A percentile compares a stretch with the other conserved stretches of the same genome.
These are phyloP conservation scores for Ariopsis seemanni DNA, from an alignment of 2,113 vertebrate species.

Conservation along the genomic window DNA sequence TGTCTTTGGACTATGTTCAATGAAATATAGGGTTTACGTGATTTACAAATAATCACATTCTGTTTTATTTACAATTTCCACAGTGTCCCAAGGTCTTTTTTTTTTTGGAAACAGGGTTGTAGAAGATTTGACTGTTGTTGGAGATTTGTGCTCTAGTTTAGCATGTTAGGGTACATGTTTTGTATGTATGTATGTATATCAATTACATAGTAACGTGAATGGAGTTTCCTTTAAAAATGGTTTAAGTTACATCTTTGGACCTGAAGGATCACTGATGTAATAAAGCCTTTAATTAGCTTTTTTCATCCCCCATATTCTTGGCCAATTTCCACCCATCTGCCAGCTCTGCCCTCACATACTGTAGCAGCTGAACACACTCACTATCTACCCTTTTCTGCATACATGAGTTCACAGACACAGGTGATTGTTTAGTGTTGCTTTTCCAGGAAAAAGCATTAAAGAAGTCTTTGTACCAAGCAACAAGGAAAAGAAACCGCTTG, in stretches of 20 bases:
- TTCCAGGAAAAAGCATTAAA: neutral
- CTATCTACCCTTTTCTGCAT: neutral
- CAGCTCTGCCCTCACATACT: neutral
- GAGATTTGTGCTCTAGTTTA: neutral
- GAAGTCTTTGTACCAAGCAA: neutral
- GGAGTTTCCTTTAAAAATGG: neutral
- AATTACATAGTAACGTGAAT: neutral
- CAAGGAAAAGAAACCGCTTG: neutral
- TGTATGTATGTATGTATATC: neutral
- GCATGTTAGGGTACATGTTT: neutral
- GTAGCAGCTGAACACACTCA: neutral
- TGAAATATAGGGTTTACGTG: no score
- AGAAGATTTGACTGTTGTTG: no score
- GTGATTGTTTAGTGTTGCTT: neutral
- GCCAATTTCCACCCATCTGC: neutral
- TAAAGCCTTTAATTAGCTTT: neutral
- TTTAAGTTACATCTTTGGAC: neutral
- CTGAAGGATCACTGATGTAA: neutral
- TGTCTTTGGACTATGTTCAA: no score
- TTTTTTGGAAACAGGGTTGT: no score
- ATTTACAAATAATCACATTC: no score
- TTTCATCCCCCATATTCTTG: neutral
- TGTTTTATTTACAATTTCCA: no score
- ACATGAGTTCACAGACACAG: neutral
- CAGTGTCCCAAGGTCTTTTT: no score